Conservation (phyloP, 1,140 invertebrate genomes). For the Psix sp. region DNA sequence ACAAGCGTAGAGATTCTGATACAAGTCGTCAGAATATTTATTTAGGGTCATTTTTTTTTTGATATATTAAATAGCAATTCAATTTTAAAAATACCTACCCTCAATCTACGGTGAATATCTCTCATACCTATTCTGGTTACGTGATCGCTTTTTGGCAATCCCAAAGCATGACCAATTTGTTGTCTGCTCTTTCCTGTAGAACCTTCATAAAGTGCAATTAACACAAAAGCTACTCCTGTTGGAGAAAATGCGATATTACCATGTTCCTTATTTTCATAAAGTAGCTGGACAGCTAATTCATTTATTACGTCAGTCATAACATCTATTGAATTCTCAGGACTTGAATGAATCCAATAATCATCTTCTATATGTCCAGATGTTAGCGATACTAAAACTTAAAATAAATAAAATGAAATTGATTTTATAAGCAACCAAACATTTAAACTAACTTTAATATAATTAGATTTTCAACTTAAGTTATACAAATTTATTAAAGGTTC, state of each 20-base stretch:
- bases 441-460: too few species aligned
- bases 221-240: slow-evolving; percentile 85
- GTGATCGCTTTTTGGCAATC: slow-evolving; percentile 83
- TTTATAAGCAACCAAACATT: too few species aligned
- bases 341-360: slow-evolving; percentile 59
- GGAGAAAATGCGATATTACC: slow-evolving; percentile 91
- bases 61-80: too few species aligned
- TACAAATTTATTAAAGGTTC: too few species aligned
- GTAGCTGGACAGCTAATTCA: slow-evolving; percentile 82
- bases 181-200: slow-evolving; percentile 81
- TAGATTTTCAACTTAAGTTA: too few species aligned
- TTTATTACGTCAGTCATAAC: slow-evolving; percentile 88
- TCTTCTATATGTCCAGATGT: slow-evolving; percentile 57
- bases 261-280: slow-evolving; percentile 78
- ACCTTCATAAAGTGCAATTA: slow-evolving; percentile 87
- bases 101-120: slow-evolving; percentile 85
- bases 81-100: slow-evolving; percentile 83
- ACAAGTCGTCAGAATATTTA: too few species aligned
- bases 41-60: too few species aligned
- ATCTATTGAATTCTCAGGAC: slow-evolving; percentile 78
- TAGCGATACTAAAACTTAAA: too few species aligned
- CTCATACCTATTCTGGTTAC: slow-evolving; percentile 85
- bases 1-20: too few species aligned
- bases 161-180: slow-evolving; percentile 82
- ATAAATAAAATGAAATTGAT: too few species aligned